A percentile compares a stretch with the other conserved stretches of the same genome.
Evolutionary conservation across 1,140 invertebrate species (phyloP).

Genomic region (Anoplolepis gracilipes): DNA sequence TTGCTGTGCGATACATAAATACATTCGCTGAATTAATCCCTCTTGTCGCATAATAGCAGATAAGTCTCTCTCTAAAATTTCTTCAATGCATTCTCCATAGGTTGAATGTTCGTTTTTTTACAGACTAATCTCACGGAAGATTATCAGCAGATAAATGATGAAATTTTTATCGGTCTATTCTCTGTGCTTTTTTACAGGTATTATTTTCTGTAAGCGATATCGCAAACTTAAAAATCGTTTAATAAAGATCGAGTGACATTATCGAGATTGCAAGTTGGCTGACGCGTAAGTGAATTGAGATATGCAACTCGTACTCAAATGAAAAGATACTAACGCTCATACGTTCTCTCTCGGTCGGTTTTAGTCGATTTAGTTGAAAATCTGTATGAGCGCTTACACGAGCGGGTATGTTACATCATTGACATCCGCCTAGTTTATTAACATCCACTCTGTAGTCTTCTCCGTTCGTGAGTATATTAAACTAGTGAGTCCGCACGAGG

Average conservation of each 20-base stretch:
- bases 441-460: slow-evolving; percentile 70
- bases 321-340: neutral
- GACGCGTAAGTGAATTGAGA: neutral
- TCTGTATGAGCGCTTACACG: slow-evolving; percentile 41
- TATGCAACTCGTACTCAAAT: neutral
- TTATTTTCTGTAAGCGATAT: neutral
- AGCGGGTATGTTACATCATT: slow-evolving; percentile 59
- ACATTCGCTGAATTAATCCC: slow-evolving; percentile 17
- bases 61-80: neutral
- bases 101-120: neutral
- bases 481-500: slow-evolving; percentile 67
- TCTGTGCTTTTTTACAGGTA: neutral
- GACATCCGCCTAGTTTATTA: slow-evolving; percentile 72
- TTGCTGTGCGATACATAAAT: slow-evolving; percentile 21
- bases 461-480: slow-evolving; percentile 71
- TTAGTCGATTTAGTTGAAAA: slow-evolving; percentile 19
- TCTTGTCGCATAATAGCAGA: slow-evolving; percentile 4
- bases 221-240: neutral
- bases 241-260: neutral
- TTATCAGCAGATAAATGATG: neutral
- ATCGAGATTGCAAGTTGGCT: neutral
- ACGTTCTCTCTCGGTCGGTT: neutral
- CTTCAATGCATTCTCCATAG: neutral
- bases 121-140: neutral
- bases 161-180: neutral